A percentile compares a stretch with the other conserved stretches of the same genome.
Conservation (phyloP, 30 jellyfish, hydroid and myxozoan genomes). For the Sanderia malayensis region DNA sequence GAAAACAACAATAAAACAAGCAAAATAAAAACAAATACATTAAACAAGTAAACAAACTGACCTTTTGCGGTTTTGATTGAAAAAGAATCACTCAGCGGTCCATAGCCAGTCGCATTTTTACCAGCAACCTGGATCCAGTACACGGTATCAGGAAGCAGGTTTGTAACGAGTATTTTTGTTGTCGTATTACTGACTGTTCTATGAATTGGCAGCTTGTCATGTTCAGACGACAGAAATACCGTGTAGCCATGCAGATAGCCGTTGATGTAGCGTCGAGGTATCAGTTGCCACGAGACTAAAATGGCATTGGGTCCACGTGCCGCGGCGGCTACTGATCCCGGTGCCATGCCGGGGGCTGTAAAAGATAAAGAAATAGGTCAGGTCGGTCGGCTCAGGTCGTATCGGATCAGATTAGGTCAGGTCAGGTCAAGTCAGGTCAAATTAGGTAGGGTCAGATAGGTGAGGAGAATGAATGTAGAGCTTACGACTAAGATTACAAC, state of each 20-base stretch:
- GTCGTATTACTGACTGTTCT: not conserved
- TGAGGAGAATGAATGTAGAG: too few species aligned
- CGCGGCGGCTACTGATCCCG: constrained; percentile 20
- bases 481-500: too few species aligned
- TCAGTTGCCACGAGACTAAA: constrained; percentile 40
- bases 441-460: too few species aligned
- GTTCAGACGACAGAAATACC: constrained; percentile 14
- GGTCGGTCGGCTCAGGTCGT: too few species aligned
- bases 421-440: too few species aligned
- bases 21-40: not conserved
- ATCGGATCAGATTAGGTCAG: too few species aligned
- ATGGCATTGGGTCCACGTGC: constrained; percentile 24
- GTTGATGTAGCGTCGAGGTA: constrained; percentile 23
- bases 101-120: constrained; percentile 22
- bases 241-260: constrained; percentile 25
- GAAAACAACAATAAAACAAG: too few species aligned
- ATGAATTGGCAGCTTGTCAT: not conserved
- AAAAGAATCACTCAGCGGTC: constrained; percentile 25
- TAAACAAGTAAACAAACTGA: constrained; percentile 2
- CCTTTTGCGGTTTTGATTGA: constrained; percentile 34
- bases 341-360: constrained; percentile 64
- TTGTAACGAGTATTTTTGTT: not conserved
- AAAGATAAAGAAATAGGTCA: not conserved
- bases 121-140: constrained; percentile 56
- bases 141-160: constrained; percentile 32